Evolutionary conservation across 2,888 invertebrate species (phyloP).

Genomic region (Netelia virgata): DNA sequence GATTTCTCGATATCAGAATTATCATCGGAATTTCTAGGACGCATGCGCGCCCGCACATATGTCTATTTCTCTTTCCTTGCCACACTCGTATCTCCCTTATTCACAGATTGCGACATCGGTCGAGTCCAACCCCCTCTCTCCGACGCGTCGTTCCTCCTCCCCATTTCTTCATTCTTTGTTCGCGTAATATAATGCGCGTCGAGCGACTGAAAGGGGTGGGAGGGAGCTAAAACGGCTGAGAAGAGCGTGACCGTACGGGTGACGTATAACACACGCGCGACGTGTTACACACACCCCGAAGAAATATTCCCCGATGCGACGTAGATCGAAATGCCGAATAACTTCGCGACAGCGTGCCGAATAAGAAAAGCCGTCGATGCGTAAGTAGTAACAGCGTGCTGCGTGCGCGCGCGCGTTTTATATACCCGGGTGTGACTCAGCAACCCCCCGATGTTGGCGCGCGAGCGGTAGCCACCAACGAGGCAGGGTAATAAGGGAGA

Average conservation of each 20-base stretch:
- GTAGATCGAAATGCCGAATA: constrained; percentile 65
- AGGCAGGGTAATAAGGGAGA: constrained; percentile 50
- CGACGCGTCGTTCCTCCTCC: not conserved
- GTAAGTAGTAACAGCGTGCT: constrained; percentile 30
- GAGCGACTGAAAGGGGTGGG: constrained; percentile 12
- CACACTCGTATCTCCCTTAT: constrained; percentile 77
- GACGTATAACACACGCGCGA: constrained; percentile 73
- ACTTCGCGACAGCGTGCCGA: constrained; percentile 69
- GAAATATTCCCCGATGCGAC: constrained; percentile 40
- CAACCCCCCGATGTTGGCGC: constrained; percentile 73
- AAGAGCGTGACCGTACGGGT: constrained; percentile 64
- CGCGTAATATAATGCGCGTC: constrained; percentile 66
- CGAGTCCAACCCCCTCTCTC: constrained; percentile 35
- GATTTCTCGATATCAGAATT: constrained; percentile 36
- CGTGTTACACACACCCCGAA: constrained; percentile 43
- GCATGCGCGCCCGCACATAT: constrained; percentile 4
- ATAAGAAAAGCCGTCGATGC: constrained; percentile 37
- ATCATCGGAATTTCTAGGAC: constrained; percentile 43
- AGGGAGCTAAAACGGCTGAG: constrained; percentile 42
- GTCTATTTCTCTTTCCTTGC: constrained; percentile 2
- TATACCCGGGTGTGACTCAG: constrained; percentile 77
- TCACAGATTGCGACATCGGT: constrained; percentile 83
- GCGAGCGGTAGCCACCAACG: constrained; percentile 26
- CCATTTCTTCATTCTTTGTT: constrained; percentile 39
- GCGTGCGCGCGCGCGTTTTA: not conserved